A percentile compares a stretch with the other conserved stretches of the same genome.
Evolutionary conservation across 1,140 invertebrate species (phyloP).

Genomic region (Euwallacea fornicatus): DNA sequence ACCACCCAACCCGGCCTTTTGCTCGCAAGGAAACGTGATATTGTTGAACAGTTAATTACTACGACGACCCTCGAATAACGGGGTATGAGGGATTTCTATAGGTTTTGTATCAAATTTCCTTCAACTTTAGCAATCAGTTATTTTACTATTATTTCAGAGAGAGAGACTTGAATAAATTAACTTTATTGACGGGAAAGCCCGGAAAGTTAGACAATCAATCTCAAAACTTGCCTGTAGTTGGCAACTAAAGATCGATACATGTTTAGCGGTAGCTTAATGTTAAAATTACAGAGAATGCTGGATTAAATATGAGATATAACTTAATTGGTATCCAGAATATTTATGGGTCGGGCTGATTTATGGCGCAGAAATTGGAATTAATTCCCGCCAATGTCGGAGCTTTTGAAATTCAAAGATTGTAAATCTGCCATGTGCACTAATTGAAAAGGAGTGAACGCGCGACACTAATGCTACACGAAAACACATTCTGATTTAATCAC

Average conservation of each 20-base stretch:
- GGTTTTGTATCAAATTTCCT: neutral
- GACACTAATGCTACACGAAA: neutral
- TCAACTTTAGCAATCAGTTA: neutral
- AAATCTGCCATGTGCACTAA: neutral
- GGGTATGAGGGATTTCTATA: neutral
- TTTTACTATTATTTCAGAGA: neutral
- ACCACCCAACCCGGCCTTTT: constrained; percentile 19
- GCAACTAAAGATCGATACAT: neutral
- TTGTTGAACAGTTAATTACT: constrained; percentile 7
- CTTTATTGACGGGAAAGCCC: too few relatives aligned
- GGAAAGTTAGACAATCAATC: neutral
- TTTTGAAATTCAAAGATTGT: neutral
- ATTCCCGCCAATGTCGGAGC: neutral
- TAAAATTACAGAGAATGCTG: constrained; percentile 17
- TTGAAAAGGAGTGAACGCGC: neutral
- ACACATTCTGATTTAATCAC: neutral
- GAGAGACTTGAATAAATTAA: too few relatives aligned
- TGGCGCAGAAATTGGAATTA: constrained; percentile 6
- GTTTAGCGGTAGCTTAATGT: constrained; percentile 15
- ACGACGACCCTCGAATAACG: neutral
- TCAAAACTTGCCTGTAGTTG: neutral
- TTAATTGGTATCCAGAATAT: constrained; percentile 27
- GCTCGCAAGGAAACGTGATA: constrained; percentile 16
- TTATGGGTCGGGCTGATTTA: constrained; percentile 15
- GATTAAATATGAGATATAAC: constrained; percentile 13